Base-by-base conservation (phyloP, 2,797 vertebrate genomes). In the Distichodus sexfasciatus region DNA sequence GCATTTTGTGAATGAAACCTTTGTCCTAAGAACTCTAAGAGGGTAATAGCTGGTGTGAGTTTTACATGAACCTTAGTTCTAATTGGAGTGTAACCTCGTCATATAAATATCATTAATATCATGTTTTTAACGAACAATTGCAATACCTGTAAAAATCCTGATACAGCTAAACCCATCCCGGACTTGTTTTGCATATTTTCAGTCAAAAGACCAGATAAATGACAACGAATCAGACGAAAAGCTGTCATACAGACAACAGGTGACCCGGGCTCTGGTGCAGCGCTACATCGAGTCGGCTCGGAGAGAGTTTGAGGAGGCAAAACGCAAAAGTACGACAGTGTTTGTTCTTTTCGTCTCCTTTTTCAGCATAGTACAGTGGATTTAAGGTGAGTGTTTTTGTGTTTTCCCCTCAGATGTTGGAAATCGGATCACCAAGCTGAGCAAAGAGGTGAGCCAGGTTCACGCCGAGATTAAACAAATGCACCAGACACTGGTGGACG, bases 371-470 rank as follows among this genome's bases (percentile, higher is more conserved):
- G n/a, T 40, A 12, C 9, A 4, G 12, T 58, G 33, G 31, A 35
- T 15, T 54, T 4, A 19, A 35, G 2, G 31, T 33, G 31, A 4
- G 31, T 33, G 31, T 33, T 4, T 33, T 4, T 61, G 41, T 4
- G 54, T 69, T 69, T 74, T 63, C 72, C 8, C 36, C 41, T 10
- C 81, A 95, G 93, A 94, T 72, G 83, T 96, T 11, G 94, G 94
- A 0, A 96, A 94, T 83, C 90, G 94, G 31, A 90, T 96, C 83
- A 96, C 94, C 0, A 92, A 93, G 81, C 85, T 97, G 65, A 93
- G 82, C 80, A 95, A 95, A 86, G 89, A 88, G 0, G 81, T 95
- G n/a, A 17, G 68, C 59, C 87, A 89, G 57, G 88, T 95, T 23
- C 92, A 95, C 74, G 60, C 26, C 0, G 91, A 97, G 14, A 87